Base-by-base conservation (phyloP, 2,888 invertebrate species). In the Lepidocyrtinus sp. region DNA sequence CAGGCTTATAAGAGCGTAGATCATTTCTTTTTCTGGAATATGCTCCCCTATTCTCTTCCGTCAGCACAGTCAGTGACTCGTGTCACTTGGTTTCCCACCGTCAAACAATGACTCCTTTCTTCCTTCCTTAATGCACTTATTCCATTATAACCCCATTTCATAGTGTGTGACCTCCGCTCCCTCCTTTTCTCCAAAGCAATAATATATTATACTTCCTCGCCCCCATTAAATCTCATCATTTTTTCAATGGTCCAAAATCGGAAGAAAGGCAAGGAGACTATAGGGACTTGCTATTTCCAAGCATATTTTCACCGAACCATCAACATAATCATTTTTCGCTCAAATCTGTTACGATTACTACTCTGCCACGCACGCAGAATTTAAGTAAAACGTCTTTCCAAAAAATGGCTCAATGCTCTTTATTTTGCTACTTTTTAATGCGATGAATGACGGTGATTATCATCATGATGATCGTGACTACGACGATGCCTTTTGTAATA, bases 11-110 rank as follows among this genome's bases (percentile, higher is more conserved):
- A n/a, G 45, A 15, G 12, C n/a, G n/a, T n/a, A 25, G 25, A 59
- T 0, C 3, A 19, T 15, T 27, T 50, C 26, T 19, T 61, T 1
- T 62, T 72, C 15, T 46, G 17, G 22, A 9, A 5, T 50, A 21
- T 22, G 5, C 5, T 59, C 59, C 19, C 9, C 65, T 59, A 55
- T 55, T 45, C 55, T 63, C 76, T 75, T 72, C 69, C 77, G 76
- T 70, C 74, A 65, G 75, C 82, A 82, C 73, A 81, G 74, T 81
- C 84, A 85, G 80, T 85, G 83, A 86, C 86, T 86, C 86, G 86
- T 86, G 86, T 86, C 86, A 85, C 84, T 86, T 76, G 82, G 82
- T 85, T 86, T 85, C 85, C 86, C 86, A 86, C 86, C 82, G 81
- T 82, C 83, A 83, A 74, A 86, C 84, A 86, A 86, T 86, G 84